phyloP scores from a whole-genome alignment of 2,797 vertebrate species.

The Pagetopsis macropterus region DNA sequence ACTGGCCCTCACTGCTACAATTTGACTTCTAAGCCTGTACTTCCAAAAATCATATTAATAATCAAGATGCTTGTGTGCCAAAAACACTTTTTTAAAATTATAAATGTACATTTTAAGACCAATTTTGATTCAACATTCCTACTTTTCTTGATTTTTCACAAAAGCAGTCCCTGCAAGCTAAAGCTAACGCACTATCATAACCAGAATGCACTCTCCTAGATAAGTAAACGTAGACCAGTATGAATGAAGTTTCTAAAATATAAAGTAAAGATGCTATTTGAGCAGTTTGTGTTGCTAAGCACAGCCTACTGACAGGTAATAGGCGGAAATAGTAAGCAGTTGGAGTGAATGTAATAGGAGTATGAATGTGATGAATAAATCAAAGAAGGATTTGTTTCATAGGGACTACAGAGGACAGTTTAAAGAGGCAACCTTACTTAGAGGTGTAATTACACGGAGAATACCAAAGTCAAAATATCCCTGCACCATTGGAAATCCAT shows the following conservation, averaged over 20 bases:
- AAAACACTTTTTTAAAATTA: conserved; percentile 2
- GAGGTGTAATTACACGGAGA: conserved; percentile 73
- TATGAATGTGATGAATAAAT: conserved; percentile 36
- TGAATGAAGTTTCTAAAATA: conserved; percentile 20
- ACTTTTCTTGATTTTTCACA: background rate
- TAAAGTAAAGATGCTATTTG: conserved; percentile 33
- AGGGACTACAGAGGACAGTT: conserved; percentile 42
- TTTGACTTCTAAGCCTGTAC: background rate
- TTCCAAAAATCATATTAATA: background rate
- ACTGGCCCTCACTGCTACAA: background rate
- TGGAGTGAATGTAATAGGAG: conserved; percentile 19
- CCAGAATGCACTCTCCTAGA: background rate
- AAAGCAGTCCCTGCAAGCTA: background rate
- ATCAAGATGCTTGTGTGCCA: background rate
- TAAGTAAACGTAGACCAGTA: background rate
- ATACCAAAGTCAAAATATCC: conserved; percentile 78
- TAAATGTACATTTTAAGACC: background rate
- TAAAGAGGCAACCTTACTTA: conserved; percentile 50
- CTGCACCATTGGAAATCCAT: conserved; percentile 81
- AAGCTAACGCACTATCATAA: background rate
- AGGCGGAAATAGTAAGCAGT: conserved; percentile 8
- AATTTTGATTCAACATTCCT: background rate
- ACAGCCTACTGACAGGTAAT: conserved; percentile 8
- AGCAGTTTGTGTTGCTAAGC: conserved; percentile 6
- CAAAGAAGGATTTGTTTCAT: conserved; percentile 36